Base-by-base conservation (phyloP, 35 echinoderm and acorn worm genomes). In the Eucidaris tribuloides region DNA sequence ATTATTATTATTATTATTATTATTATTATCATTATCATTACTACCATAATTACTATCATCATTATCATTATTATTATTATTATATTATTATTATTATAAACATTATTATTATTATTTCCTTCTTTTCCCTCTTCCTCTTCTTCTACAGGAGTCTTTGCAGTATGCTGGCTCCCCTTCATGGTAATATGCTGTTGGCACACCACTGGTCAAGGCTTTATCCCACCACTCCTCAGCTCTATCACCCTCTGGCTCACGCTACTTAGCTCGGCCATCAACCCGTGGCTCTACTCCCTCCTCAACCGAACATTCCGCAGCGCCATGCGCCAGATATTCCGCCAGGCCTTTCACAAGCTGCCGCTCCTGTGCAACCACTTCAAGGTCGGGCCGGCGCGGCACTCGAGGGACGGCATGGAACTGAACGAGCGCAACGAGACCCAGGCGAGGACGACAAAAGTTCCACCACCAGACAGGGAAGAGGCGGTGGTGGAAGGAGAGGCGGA, bases 201-300 rank as follows among this genome's bases (percentile, higher is more conserved):
- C 27, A 66, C 65, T 43, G 37, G 46, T 5, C 11, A 29, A 7
- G 15, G 13, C 11, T 4, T 27, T 2, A 43, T 81, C 20, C 72
- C 83, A 36, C 46, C 58, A n/a, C n/a, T 50, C 28, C 29, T 88
- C 19, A 87, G 44, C 32, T 58, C 84, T 17, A 24, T 84, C 15
- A 77, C 85, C 22, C 70, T 91, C 14, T 87, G 89, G 63, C 65
- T 96, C 28, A 96, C 93, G 7, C 52, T 96, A 4, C 81, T 96
- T 38, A 96, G 91, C 41, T 86, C 93, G 5, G 93, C 93, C 58
- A 96, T 96, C 76, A 96, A 96, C 49, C 93, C 93, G 14, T 96
- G 93, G 93, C 89, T 96, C 18, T 91, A 96, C 76, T 84, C 89
- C 5, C 55, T 96, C 22, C 81, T 96, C 24, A 96, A 96, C 57